Conservation (phyloP, 2,888 invertebrate genomes). For the Bembecia ichneumoniformis region DNA sequence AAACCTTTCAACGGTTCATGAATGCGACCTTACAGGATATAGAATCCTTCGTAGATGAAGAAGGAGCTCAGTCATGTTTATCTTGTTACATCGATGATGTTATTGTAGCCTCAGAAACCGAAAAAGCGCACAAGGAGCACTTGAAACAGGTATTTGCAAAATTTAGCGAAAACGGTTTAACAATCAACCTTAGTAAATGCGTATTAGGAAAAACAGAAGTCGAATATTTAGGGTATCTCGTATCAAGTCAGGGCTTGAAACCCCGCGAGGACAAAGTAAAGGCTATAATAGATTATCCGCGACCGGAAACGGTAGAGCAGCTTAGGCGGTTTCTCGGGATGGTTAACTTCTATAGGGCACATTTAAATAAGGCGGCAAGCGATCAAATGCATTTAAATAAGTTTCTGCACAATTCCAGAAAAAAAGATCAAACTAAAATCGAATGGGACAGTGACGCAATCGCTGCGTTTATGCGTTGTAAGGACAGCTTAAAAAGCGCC, state of each 20-base stretch:
- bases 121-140: neutral
- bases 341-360: slow-evolving; percentile 31
- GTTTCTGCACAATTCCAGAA: neutral
- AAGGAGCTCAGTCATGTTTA: slow-evolving; percentile 6
- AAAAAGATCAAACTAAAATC: no score
- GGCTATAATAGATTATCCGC: slow-evolving; percentile 9
- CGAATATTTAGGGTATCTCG: slow-evolving; percentile 11
- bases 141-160: slow-evolving; percentile 4
- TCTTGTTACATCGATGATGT: slow-evolving; percentile 27
- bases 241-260: slow-evolving; percentile 10
- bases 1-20: slow-evolving; percentile 14
- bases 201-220: slow-evolving; percentile 8
- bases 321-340: slow-evolving; percentile 22
- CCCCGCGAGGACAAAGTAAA: slow-evolving; percentile 10
- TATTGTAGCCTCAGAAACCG: slow-evolving; percentile 15
- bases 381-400: neutral
- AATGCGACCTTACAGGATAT: slow-evolving; percentile 8
- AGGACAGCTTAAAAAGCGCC: neutral
- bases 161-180: slow-evolving; percentile 4
- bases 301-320: slow-evolving; percentile 9
- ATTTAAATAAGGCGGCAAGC: slow-evolving; percentile 17
- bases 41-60: neutral
- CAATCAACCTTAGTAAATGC: slow-evolving; percentile 10
- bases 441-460: no score
- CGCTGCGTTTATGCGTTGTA: neutral